Base-by-base conservation (phyloP, 2,797 vertebrate genomes). In the Enteromius radiatus region DNA sequence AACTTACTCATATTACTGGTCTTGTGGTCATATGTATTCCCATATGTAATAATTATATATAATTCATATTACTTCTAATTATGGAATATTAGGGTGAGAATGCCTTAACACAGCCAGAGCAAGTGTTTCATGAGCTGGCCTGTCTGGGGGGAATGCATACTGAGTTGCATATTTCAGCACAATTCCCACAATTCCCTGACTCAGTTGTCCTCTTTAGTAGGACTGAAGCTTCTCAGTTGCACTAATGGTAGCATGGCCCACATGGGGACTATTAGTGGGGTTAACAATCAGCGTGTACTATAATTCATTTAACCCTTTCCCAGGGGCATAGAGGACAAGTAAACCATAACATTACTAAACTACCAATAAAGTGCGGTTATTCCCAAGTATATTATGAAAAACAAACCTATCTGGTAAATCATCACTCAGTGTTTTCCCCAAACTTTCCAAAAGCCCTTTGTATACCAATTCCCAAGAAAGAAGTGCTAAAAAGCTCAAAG, bases 91-190 rank as follows among this genome's bases (percentile, higher is more conserved):
- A 52, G 21, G 11, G 3, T 33, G 4, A 49, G 21, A 49, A 75
- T 7, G 15, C 31, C 45, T 54, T n/a, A 74, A 49, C n/a, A 74
- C 33, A 49, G 38, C 14, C 68, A 78, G 38, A 63, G 28, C 56
- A 59, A 87, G 67, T 64, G 61, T 68, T 76, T 84, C 59, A 56
- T 21, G 31, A 67, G n/a, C 45, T 31, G 17, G 61, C 19, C 33
- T 41, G n/a, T 79, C 63, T 82, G 28, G 74, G 74, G 28, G 28
- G 41, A 76, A 65, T 56, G 26, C 33, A 45, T 45, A 45, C 7
- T n/a, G 19, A 23, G 59, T 65, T 89, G 82, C 84, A 86, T 56
- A 80, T 78, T 76, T 90, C 86, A 87, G 89, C 87, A 85, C 67
- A 71, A 88, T 86, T 82, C 64, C 78, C 59, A 77, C 75, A 63